Base-by-base conservation (phyloP, 2,888 invertebrate genomes). In the Conomelus anceps region DNA sequence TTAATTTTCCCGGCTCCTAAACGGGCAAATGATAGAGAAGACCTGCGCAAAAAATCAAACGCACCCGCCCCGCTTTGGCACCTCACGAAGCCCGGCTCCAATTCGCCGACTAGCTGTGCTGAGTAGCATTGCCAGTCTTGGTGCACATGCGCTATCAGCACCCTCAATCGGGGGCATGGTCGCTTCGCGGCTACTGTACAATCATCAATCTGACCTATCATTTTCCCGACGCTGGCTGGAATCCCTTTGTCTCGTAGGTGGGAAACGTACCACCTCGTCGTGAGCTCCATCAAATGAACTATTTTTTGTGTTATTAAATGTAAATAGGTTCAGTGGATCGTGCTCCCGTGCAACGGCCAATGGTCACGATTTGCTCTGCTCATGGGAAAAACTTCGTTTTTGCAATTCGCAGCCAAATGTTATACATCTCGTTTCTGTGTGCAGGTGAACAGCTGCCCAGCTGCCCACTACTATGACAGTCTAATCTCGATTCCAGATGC, bases 231-330 rank as follows among this genome's bases (percentile, higher is more conserved):
- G 63, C 63, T 23, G 86, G 63, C 63, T 23, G 86, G 23, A 86
- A 86, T 86, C 86, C 29, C 86, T 86, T 86, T 86, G 86, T 86
- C 86, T 26, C 29, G 86, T 86, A 86, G 86, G 86, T 86, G 86
- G 86, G 86, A 86, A 86, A 86, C 86, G 29, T 86, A 86, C 86
- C 86, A 86, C 86, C 86, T 86, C 29, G 29, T 86, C 86, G 86
- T 86, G 86, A 86, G 86, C 86, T 86, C 86, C 29, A 86, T 86
- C 86, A 86, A 86, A 86, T 86, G 86, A 86, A 86, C 86, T 86
- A 86, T 86, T 86, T 86, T 86, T 86, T 86, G 86, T 86, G 24
- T 86, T 86, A 86, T 86, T 86, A 86, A 86, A 86, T 86, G 86
- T 86, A 86, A 86, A 86, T 86, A 86, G 86, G 86, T 86, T 86